Conservation (phyloP, 2,797 vertebrate genomes). For the Clarias pachynema region DNA sequence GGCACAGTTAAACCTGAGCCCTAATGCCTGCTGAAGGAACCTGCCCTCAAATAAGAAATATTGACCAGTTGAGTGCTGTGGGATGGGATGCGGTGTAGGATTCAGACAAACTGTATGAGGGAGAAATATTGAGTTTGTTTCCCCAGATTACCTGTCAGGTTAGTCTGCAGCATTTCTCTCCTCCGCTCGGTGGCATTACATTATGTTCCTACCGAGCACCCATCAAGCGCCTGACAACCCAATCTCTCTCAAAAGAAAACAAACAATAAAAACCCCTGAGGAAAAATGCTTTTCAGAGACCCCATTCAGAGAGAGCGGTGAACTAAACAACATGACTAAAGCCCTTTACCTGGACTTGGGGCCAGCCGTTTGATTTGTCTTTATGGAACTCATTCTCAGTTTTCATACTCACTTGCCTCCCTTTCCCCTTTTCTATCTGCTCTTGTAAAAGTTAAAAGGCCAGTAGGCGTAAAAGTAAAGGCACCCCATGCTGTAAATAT, state of each 20-base stretch:
- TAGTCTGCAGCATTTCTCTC: conserved; percentile 49
- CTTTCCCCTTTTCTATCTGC: conserved; percentile 2
- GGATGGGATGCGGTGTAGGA: conserved; percentile 10
- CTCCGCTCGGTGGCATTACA: conserved; percentile 47
- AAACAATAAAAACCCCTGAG: conserved; percentile 47
- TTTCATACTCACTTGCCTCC: conserved; percentile 10
- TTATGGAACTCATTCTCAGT: conserved; percentile 25
- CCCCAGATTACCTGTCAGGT: conserved; percentile 62
- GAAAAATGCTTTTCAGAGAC: conserved; percentile 35
- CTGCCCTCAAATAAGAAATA: conserved; percentile 57
- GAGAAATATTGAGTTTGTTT: conserved; percentile 60
- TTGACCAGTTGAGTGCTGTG: conserved; percentile 45
- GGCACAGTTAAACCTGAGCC: conserved; percentile 47
- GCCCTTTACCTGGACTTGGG: conserved; percentile 35
- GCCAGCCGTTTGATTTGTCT: conserved; percentile 45
- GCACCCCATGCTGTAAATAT: conserved; percentile 4
- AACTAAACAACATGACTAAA: conserved; percentile 51
- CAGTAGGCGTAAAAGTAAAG: conserved; percentile 19
- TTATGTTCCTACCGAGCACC: conserved; percentile 55
- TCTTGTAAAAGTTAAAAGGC: conserved; percentile 12
- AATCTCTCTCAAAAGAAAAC: conserved; percentile 60
- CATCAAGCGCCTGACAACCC: conserved; percentile 59
- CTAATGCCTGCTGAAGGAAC: conserved; percentile 48
- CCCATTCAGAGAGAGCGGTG: conserved; percentile 40
- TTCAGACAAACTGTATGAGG: conserved; percentile 48